These are phyloP conservation scores for Nasua narica DNA, from an alignment of 2,797 vertebrate genomes.

Conservation along the genomic window DNA sequence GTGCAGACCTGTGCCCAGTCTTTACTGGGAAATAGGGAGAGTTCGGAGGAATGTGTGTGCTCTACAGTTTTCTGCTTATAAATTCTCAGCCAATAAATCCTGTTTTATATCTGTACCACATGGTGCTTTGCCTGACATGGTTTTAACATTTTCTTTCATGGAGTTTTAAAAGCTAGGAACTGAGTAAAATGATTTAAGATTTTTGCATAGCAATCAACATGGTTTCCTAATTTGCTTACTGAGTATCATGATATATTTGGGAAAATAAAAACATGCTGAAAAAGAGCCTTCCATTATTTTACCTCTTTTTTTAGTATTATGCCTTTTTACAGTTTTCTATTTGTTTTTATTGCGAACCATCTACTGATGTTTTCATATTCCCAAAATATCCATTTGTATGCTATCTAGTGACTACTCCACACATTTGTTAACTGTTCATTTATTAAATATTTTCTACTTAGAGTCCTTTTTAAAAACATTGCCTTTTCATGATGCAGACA, in stretches of 20 bases:
- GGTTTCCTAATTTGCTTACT: slow-evolving; percentile 1
- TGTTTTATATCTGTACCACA: neutral
- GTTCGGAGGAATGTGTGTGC: neutral
- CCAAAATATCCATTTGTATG: slow-evolving; percentile 48
- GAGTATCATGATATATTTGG: neutral
- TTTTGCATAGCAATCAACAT: neutral
- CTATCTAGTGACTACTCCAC: slow-evolving; percentile 33
- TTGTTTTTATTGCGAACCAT: neutral
- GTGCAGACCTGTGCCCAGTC: neutral
- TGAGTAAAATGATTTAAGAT: neutral
- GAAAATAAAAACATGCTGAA: neutral
- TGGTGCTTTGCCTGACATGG: neutral
- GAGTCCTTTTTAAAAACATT: neutral
- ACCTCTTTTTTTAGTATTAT: neutral
- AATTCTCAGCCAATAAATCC: neutral
- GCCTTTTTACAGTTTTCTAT: neutral
- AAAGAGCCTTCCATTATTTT: neutral
- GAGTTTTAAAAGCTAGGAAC: neutral
- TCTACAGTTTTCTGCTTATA: neutral
- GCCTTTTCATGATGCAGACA: neutral
- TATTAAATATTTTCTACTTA: slow-evolving; percentile 30
- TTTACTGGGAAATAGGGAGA: neutral
- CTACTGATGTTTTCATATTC: neutral
- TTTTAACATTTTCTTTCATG: neutral
- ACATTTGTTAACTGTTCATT: slow-evolving; percentile 18